phyloP scores from a whole-genome alignment of 2,888 invertebrate species.

The Polylopha cassiicola region DNA sequence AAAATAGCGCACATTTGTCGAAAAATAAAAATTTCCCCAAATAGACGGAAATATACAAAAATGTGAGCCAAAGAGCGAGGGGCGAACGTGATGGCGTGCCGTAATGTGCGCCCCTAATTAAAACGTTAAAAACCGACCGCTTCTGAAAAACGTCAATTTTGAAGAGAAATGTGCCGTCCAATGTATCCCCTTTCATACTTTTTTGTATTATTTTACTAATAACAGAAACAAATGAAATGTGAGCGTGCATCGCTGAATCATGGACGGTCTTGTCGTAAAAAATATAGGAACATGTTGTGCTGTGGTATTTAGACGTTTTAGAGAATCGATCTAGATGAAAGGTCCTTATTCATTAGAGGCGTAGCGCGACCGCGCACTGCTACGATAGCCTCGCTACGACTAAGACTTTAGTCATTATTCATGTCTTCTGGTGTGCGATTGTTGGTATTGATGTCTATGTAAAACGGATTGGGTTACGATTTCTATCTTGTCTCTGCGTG shows the following conservation, averaged over 20 bases:
- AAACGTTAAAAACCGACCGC: conserved; percentile 76
- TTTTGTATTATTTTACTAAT: conserved; percentile 61
- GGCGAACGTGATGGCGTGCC: conserved; percentile 73
- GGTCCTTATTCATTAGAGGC: too few species aligned
- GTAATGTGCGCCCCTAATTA: conserved; percentile 78
- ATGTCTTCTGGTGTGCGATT: conserved; percentile 7
- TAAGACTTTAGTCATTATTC: conserved; percentile 9
- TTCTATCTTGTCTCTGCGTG: conserved; percentile 33
- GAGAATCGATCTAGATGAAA: too few species aligned
- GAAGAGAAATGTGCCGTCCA: conserved; percentile 75
- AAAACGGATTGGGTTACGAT: conserved; percentile 16
- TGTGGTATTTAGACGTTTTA: too few species aligned
- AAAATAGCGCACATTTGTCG: conserved; percentile 75
- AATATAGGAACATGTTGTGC: too few species aligned
- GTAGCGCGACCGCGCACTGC: too few species aligned
- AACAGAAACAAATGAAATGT: conserved; percentile 48
- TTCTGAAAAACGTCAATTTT: conserved; percentile 76
- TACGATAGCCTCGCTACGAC: too few species aligned
- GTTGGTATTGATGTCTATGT: conserved; percentile 18
- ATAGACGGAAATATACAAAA: conserved; percentile 77
- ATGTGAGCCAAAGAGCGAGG: conserved; percentile 72
- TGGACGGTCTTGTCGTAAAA: too few species aligned
- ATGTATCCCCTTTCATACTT: conserved; percentile 68
- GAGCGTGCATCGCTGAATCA: too few species aligned
- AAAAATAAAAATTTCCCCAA: conserved; percentile 76